Percentiles rank a stretch among this genome's conserved stretches.
phyloP scores from a whole-genome alignment of 2,888 invertebrate species.

The Drosophila barbarae region DNA sequence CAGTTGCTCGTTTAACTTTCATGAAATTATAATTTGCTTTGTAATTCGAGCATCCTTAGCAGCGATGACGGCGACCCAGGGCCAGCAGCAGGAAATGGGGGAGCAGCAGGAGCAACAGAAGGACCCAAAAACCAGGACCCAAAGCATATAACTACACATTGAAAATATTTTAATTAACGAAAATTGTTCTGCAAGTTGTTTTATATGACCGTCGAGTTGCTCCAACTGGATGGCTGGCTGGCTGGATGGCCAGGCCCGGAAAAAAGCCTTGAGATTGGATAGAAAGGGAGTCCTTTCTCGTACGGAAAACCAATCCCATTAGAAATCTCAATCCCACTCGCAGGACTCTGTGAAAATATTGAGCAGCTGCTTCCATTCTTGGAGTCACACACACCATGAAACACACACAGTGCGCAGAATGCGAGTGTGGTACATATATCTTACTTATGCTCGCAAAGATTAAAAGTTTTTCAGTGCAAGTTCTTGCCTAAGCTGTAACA shows the following conservation, averaged over 20 bases:
- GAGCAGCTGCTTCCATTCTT: conserved; percentile 69
- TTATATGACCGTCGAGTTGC: conserved; percentile 46
- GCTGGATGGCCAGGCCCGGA: not conserved
- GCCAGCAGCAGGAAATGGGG: conserved; percentile 16
- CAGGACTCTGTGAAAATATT: conserved; percentile 63
- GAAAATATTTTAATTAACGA: conserved; percentile 78
- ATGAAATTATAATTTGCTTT: conserved; percentile 78
- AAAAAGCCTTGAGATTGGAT: conserved; percentile 16
- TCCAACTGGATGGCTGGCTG: conserved; percentile 28
- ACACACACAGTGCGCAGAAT: conserved; percentile 16
- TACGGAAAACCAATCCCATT: conserved; percentile 67
- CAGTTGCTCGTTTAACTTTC: conserved; percentile 77
- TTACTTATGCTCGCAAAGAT: conserved; percentile 72
- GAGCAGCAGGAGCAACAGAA: conserved; percentile 15
- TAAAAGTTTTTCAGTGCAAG: conserved; percentile 72
- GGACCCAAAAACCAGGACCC: conserved; percentile 15
- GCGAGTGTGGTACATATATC: conserved; percentile 62
- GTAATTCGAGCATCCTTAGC: conserved; percentile 73
- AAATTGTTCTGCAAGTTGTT: conserved; percentile 72
- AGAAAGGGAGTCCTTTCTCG: conserved; percentile 8
- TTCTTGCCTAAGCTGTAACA: conserved; percentile 73
- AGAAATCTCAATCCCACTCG: conserved; percentile 67
- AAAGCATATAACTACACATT: conserved; percentile 66
- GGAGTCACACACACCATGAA: conserved; percentile 35
- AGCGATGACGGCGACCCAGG: conserved; percentile 36